Evolutionary conservation across 2,113 vertebrate species (phyloP).

Genomic region (Mustelus asterias): DNA sequence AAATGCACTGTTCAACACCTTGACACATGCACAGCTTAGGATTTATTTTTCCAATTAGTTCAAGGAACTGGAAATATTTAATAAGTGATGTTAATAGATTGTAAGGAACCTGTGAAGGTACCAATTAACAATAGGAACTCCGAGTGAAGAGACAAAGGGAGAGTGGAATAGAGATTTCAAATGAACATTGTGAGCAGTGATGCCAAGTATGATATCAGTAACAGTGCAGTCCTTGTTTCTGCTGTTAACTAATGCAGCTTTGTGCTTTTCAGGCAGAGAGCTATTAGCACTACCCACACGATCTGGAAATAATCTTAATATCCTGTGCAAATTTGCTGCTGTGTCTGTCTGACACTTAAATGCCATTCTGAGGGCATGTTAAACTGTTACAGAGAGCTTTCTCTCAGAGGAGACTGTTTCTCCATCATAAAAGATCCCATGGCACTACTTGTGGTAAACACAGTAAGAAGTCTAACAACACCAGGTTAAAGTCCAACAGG

Average conservation of each 20-base stretch:
- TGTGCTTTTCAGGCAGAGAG: not conserved
- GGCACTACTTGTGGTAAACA: not conserved
- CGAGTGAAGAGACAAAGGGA: not conserved
- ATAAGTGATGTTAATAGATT: slow-evolving; percentile 18
- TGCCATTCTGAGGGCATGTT: not conserved
- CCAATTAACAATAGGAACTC: not conserved
- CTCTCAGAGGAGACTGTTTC: not conserved
- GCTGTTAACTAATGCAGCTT: not conserved
- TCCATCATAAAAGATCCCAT: not conserved
- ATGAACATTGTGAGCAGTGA: not conserved
- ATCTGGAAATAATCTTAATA: not conserved
- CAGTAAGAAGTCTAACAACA: too few species aligned
- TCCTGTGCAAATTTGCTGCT: not conserved
- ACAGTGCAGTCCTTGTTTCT: not conserved
- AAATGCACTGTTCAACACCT: not conserved
- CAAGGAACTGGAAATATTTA: not conserved
- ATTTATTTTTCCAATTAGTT: slow-evolving; percentile 28
- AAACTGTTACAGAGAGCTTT: too few species aligned
- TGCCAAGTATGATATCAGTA: not conserved
- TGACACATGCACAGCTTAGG: not conserved
- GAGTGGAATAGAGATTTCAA: not conserved
- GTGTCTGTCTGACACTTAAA: not conserved
- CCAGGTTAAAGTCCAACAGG: too few species aligned
- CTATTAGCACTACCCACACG: not conserved
- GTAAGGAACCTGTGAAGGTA: not conserved